Evolutionary conservation across 1,140 invertebrate genomes (phyloP).

Genomic region (Scaptodrosophila lebanonensis): DNA sequence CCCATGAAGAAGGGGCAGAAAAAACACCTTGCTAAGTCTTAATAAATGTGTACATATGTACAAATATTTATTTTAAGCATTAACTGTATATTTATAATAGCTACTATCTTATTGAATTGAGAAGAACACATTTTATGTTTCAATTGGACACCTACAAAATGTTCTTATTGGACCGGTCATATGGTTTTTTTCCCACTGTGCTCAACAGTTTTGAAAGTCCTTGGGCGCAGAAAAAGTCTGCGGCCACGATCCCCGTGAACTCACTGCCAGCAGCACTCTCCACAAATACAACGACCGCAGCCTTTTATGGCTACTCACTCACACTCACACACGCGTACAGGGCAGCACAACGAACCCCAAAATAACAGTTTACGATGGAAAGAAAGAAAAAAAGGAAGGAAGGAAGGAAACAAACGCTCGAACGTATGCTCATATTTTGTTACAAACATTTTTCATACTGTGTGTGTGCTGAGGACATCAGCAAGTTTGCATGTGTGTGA

Average conservation of each 20-base stretch:
- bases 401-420: constrained; percentile 64
- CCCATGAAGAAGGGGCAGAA: no score
- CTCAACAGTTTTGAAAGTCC: constrained; percentile 16
- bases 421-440: constrained; percentile 70
- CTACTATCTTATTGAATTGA: no score
- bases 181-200: constrained; percentile 32
- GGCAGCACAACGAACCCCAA: constrained; percentile 25
- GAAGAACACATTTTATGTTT: no score
- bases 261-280: constrained; percentile 29
- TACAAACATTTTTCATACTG: constrained; percentile 39
- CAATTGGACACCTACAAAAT: no score
- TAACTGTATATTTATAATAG: no score
- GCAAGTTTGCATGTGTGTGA: not conserved
- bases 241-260: constrained; percentile 62
- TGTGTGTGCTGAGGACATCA: not conserved
- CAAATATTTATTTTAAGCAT: not conserved
- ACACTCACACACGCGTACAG: constrained; percentile 24
- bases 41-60: not conserved
- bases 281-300: constrained; percentile 26
- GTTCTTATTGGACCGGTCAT: not conserved
- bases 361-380: constrained; percentile 15
- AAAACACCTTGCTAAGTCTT: no score
- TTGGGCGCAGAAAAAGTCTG: constrained; percentile 32
- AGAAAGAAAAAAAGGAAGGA: constrained; percentile 23
- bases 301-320: constrained; percentile 53